These are phyloP conservation scores for Heliornis fulica DNA, from an alignment of 2,113 vertebrate species.

Conservation along the genomic window DNA sequence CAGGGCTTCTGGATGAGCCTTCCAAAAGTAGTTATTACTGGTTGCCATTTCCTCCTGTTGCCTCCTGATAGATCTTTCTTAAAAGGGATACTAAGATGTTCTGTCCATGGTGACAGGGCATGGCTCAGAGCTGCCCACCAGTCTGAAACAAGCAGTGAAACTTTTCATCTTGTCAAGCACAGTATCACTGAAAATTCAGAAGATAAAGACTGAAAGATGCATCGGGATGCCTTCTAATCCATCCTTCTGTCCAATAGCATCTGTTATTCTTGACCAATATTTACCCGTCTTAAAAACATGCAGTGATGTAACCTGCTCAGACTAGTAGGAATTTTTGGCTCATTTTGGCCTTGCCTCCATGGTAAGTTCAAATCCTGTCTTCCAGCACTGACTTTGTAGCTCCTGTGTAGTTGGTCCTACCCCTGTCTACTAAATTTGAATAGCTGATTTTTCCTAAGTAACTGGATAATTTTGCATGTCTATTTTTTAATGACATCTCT, in stretches of 20 bases:
- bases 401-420: neutral
- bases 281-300: neutral
- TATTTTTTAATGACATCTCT: neutral
- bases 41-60: neutral
- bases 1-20: neutral
- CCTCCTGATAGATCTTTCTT: neutral
- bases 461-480: slow-evolving; percentile 7
- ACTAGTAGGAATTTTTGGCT: neutral
- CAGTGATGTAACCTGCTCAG: neutral
- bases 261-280: neutral
- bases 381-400: neutral
- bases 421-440: neutral
- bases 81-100: neutral
- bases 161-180: neutral
- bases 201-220: neutral
- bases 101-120: neutral
- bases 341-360: neutral
- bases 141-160: neutral
- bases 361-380: neutral
- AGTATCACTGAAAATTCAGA: neutral
- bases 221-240: neutral
- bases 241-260: rapidly evolving
- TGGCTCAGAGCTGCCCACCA: neutral
- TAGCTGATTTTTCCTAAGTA: slow-evolving; percentile 1
- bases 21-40: neutral